Evolutionary conservation across 2,113 vertebrate genomes (phyloP), one percentile per base, ranked within the genome.

Genomic region (Hippoglossus stenolepis): DNA sequence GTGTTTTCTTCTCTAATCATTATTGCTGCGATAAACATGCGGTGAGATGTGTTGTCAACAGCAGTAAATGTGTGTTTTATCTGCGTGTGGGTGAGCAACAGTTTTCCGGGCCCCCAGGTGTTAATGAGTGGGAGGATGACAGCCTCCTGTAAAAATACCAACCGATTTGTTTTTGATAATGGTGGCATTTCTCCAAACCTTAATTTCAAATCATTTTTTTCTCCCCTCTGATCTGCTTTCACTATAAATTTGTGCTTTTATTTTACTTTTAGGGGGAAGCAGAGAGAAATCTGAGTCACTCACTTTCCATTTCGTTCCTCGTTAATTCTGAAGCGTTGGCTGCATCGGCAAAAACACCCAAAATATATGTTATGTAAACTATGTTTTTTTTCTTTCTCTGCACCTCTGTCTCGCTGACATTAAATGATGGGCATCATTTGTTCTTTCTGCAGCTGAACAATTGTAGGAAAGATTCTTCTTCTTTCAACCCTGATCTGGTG

Each of bases 121-220:
- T 54, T 53, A 43, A 17, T 21, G 59, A 68, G 87, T 83, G 64
- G 81, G 70, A 80, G 67, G 72, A 77, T 15, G 35, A 31, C 43
- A 26, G 59, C 23, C 47, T 70, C 26, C 58, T 62, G 17, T 12
- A 15, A 59, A 77, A 82, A 84, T 59, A 87, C 58, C 61, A 63
- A 43, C 28, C 45, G 24, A 66, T 66, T 56, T 71, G 65, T 63
- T 74, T 83, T 63, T 81, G 53, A 78, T 82, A 76, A 77, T 20
- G 45, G 12, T 77, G 80, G 20, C 38, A 66, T 77, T 62, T 83
- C 47, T 65, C 38, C 40, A 73, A 31, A 65, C 28, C 63, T 69
- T 65, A 2, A 24, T 79, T 58, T 82, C 5, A 59, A 67, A 57
- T 49, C 5, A n/a, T 38, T 38, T 45, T 31, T 54, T 26, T 28